A percentile compares a stretch with the other conserved stretches of the same genome.
phyloP scores from a whole-genome alignment of 2,113 vertebrate species.

The Hippopotamus amphibius region DNA sequence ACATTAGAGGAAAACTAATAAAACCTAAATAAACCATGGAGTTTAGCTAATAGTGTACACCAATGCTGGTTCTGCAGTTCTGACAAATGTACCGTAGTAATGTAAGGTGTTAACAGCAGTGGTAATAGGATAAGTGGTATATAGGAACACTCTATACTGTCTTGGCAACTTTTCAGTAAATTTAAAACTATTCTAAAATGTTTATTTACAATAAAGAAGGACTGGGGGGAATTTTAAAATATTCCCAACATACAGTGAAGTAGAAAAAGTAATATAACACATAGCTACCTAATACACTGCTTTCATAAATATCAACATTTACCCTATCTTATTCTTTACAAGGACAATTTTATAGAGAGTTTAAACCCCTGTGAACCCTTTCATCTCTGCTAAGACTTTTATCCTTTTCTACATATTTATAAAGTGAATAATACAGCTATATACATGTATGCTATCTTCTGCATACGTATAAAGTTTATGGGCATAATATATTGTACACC shows the following conservation, averaged over 20 bases:
- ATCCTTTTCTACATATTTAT: neutral
- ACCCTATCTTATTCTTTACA: neutral
- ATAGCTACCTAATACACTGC: neutral
- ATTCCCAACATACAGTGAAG: neutral
- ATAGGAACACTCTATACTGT: neutral
- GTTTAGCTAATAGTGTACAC: neutral
- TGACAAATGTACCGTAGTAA: neutral
- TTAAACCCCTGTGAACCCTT: neutral
- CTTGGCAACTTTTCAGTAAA: neutral
- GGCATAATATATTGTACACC: neutral
- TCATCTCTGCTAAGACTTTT: neutral
- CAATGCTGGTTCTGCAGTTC: neutral
- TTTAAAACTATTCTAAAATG: neutral
- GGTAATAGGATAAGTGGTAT: neutral
- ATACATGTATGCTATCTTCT: neutral
- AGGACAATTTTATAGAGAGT: neutral
- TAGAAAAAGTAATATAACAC: neutral
- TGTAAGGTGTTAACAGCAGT: neutral
- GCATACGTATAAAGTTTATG: neutral
- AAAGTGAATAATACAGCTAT: neutral
- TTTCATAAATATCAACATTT: neutral
- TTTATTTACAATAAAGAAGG: neutral
- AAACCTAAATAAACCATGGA: neutral
- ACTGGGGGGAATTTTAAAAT: neutral
- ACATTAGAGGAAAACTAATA: neutral